phyloP scores from a whole-genome alignment of 2,113 vertebrate genomes.

The Gallinago jamesoni region DNA sequence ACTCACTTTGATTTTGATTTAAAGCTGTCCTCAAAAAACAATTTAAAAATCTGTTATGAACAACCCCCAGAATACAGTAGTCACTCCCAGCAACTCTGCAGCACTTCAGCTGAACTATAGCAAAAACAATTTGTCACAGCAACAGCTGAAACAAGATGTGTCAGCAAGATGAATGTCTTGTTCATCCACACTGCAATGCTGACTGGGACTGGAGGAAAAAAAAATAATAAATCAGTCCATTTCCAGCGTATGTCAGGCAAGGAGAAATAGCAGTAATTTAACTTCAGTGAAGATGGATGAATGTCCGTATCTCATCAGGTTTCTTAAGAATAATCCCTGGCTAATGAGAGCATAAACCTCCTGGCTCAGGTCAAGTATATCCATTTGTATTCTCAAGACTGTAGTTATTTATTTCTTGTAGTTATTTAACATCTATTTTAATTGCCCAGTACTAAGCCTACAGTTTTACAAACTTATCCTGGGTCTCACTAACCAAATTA shows the following conservation, averaged over 20 bases:
- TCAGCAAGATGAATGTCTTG: constrained; percentile 53
- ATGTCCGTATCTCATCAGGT: neutral
- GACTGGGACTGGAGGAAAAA: neutral
- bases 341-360: neutral
- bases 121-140: constrained; percentile 66
- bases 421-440: neutral
- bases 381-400: neutral
- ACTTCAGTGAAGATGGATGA: neutral
- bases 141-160: constrained; percentile 61
- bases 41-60: neutral
- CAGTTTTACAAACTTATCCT: neutral
- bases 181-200: neutral
- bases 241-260: neutral
- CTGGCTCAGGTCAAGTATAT: neutral
- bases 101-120: constrained; percentile 14
- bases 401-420: neutral
- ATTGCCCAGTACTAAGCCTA: neutral
- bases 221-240: too few species aligned
- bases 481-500: neutral
- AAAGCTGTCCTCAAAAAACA: neutral
- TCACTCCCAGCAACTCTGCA: neutral
- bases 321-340: neutral
- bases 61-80: neutral
- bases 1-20: neutral
- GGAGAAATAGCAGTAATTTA: neutral